phyloP scores from a whole-genome alignment of 2,113 vertebrate genomes.

The Mystacornis crossleyi region DNA sequence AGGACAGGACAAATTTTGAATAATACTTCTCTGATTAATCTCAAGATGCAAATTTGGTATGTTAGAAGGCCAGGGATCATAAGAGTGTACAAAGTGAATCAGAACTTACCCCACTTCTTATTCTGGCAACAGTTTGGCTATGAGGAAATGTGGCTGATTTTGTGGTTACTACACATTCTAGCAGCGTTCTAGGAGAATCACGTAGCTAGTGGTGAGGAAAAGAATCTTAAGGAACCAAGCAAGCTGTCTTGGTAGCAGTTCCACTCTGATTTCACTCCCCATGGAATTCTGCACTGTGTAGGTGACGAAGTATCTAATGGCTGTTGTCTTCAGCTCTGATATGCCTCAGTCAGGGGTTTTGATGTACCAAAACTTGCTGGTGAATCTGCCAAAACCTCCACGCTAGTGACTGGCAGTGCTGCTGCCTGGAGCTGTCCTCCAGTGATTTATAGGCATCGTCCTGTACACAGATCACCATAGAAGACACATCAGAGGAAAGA shows the following conservation, averaged over 20 bases:
- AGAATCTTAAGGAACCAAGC: background rate
- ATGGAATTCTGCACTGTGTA: background rate
- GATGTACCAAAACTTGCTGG: background rate
- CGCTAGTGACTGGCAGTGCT: background rate
- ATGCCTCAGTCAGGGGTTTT: background rate
- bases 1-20: background rate
- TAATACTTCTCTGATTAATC: background rate
- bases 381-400: background rate
- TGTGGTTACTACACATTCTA: background rate
- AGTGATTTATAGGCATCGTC: background rate
- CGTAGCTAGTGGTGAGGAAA: background rate
- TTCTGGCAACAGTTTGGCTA: background rate
- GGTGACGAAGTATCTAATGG: background rate
- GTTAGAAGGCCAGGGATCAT: background rate
- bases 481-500: background rate
- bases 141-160: background rate
- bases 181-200: background rate
- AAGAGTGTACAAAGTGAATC: background rate
- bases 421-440: background rate
- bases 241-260: background rate
- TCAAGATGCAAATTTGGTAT: background rate
- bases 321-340: background rate
- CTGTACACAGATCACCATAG: fast-evolving
- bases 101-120: background rate
- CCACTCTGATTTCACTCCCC: background rate